phyloP scores from a whole-genome alignment of 2,113 vertebrate genomes.

The Pterocles burchelli region DNA sequence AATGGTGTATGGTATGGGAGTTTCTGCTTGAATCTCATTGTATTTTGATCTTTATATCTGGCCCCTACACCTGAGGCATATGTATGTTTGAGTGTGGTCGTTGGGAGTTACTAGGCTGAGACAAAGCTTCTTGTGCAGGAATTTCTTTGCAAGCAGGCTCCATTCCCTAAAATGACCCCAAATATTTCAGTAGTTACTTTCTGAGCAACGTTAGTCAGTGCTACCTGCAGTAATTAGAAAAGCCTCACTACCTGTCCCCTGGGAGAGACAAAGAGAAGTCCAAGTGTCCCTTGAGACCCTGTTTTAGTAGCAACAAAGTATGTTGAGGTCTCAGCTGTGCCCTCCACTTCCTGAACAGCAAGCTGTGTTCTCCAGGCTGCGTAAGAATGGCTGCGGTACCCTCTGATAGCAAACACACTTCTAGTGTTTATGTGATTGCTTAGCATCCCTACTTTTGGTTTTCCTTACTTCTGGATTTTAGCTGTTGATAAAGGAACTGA shows the following conservation, averaged over 20 bases:
- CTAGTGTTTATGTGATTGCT: not conserved
- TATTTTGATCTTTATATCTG: not conserved
- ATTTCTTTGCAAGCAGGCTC: not conserved
- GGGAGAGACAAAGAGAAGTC: not conserved
- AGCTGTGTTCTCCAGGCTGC: not conserved
- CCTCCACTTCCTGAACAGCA: not conserved
- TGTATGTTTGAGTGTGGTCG: accelerated
- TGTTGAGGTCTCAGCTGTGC: not conserved
- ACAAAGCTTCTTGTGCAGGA: not conserved
- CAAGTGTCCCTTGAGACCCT: not conserved
- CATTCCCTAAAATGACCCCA: not conserved
- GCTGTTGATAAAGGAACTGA: not conserved
- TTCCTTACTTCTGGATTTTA: not conserved
- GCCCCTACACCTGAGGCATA: not conserved
- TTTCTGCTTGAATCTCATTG: not conserved
- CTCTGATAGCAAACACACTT: not conserved
- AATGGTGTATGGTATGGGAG: not conserved
- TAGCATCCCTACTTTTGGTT: not conserved
- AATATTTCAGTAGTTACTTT: not conserved
- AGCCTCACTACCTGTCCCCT: not conserved
- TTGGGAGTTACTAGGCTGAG: not conserved
- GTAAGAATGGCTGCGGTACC: accelerated
- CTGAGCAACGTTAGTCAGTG: not conserved
- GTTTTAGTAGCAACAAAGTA: not conserved
- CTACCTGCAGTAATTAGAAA: not conserved